Base-by-base conservation (phyloP, 1,140 invertebrate genomes). In the Glossosoma conforme region DNA sequence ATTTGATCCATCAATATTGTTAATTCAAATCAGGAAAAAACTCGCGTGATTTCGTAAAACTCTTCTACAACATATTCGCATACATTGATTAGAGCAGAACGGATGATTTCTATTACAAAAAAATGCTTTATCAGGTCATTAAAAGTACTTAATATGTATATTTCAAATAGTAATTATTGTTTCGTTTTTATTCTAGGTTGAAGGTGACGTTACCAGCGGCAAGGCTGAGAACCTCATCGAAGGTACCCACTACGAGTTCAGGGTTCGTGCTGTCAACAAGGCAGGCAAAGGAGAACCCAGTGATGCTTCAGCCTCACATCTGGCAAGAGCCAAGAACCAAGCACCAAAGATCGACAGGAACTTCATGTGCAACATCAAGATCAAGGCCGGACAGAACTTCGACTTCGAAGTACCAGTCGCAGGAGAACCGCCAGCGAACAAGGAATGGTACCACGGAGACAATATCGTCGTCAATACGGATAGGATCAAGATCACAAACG, bases 331-430 rank as follows among this genome's bases (percentile, higher is more conserved):
- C 17, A 95, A 92, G 68, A 94, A 93, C 65, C 72, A 89, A 62
- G 72, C 92, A 35, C 95, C 95, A 0, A 91, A 88, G 66, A 97
- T 99, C 67, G 93, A 97, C 66, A 81, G 90, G 21, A 93, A 93
- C 68, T 89, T 90, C 53, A 86, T 98, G 79, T 73, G 87, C 44
- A 89, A 98, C 66, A 86, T 99, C 58, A 95, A 93, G 63, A 83
- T 95, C 38, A 84, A 86, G 55, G 94, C 92, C 28, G 95, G 97
- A 33, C 86, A 91, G 65, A 86, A 89, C 66, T 93, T 97, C 68
- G 89, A 95, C 64, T 86, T 97, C 58, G 88, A 93, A 64, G 89
- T 98, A 2, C 94, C 94, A 14, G 93, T 97, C 21, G 85, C 77
- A 58, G 97, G 94, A 22, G 93, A 97, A 69, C 96, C 96, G 1